A percentile compares a stretch with the other conserved stretches of the same genome.
Conservation (phyloP, 2,113 vertebrate genomes). For the Sialia sialis region DNA sequence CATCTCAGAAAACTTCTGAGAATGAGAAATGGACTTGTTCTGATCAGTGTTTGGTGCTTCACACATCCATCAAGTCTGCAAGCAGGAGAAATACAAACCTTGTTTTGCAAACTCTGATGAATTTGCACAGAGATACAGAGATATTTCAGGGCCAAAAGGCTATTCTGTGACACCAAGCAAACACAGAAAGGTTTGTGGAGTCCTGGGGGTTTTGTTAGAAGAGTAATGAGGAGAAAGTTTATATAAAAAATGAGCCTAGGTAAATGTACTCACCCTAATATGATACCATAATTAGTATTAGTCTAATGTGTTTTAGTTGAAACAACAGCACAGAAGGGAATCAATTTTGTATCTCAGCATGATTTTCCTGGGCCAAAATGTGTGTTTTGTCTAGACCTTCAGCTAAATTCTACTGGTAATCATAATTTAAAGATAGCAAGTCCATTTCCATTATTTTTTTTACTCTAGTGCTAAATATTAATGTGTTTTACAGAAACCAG, state of each 20-base stretch:
- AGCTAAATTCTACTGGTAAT: background rate
- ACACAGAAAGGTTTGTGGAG: background rate
- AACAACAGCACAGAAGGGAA: background rate
- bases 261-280: background rate
- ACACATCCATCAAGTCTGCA: background rate
- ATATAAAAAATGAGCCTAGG: background rate
- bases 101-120: background rate
- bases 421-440: background rate
- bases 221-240: background rate
- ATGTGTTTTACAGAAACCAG: background rate
- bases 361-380: background rate
- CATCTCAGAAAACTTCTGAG: background rate
- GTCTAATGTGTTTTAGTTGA: background rate
- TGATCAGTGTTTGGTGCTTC: background rate
- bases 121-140: background rate
- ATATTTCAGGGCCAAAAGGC: background rate
- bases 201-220: background rate
- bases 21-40: background rate
- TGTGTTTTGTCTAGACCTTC: background rate
- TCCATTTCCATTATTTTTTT: background rate
- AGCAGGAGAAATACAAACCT: background rate
- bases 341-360: background rate
- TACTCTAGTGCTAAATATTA: background rate
- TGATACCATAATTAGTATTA: background rate
- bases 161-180: background rate